Evolutionary conservation across 2,888 invertebrate genomes (phyloP).

Genomic region (Polydrusus pterygomalis): DNA sequence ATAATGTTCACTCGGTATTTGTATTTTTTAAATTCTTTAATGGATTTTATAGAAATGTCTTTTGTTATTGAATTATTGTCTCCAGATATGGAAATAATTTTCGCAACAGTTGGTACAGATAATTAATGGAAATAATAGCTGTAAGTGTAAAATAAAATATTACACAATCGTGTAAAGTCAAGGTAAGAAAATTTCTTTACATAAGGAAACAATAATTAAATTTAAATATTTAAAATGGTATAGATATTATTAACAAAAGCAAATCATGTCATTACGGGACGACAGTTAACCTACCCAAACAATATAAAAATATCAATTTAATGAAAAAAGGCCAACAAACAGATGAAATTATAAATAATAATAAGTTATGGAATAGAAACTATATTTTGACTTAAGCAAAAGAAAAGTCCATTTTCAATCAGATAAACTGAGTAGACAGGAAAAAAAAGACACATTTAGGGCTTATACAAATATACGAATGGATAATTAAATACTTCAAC

Average conservation of each 20-base stretch:
- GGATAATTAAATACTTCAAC: too few relatives aligned
- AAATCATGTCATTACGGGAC: too few relatives aligned
- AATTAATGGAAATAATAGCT: conserved; percentile 8
- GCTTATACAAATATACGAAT: not conserved
- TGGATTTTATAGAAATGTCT: conserved; percentile 20
- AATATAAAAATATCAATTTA: too few relatives aligned
- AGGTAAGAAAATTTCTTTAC: not conserved
- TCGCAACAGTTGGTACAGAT: not conserved
- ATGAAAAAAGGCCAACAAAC: too few relatives aligned
- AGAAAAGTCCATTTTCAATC: too few relatives aligned
- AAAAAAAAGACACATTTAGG: too few relatives aligned
- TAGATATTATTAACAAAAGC: not conserved
- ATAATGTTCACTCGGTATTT: conserved; percentile 25
- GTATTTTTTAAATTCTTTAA: conserved; percentile 13
- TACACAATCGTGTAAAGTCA: conserved; percentile 3
- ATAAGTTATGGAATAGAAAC: too few relatives aligned
- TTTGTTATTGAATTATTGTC: conserved; percentile 13
- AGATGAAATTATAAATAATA: too few relatives aligned
- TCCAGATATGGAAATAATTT: conserved; percentile 21
- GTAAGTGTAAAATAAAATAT: not conserved
- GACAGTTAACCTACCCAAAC: too few relatives aligned
- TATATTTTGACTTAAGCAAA: too few relatives aligned
- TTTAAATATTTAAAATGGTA: conserved; percentile 1
- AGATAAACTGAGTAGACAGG: too few relatives aligned
- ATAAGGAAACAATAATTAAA: not conserved